Evolutionary conservation across 2,888 invertebrate genomes (phyloP), one percentile per base, ranked within the genome.

Genomic region (Argyra leucocephala): DNA sequence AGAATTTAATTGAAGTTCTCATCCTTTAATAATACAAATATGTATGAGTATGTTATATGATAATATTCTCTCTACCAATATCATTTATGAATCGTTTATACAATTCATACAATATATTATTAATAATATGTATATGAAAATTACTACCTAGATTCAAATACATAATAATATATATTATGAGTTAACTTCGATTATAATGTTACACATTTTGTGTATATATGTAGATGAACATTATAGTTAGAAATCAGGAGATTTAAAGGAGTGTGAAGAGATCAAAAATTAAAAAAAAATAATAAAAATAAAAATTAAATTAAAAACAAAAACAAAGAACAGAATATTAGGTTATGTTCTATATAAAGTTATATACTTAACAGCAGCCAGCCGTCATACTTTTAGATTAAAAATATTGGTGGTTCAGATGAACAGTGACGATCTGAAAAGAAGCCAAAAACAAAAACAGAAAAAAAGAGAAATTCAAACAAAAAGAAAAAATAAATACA

Each of bases 361-460:
- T 48, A 48, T 48, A 48, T 15, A 15, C 48, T 18, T 48, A 48
- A 48, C 48, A 48, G 48, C 48, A 15, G 48, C 18, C 18, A 48
- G 48, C 12, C 9, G 18, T 48, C 48, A 48, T 48, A 48, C 18
- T 18, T 48, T 48, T 48, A 48, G 15, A 48, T 48, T 48, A 48
- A 48, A 48, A 48, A 48, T 48, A 48, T 48, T 48, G 48, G 48
- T 48, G 48, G 48, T 48, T 48, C 48, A n/a, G 48, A 48, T 48
- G 48, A 48, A 48, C 48, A 48, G 48, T 48, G 48, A 48, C 48
- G 48, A 48, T 5, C 48, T 5, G 18, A 48, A 37, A 48, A 48
- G 7, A 31, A 31, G 7, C 31, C 12, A 48, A 48, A 48, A 48
- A 48, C 18, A 48, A 48, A 31, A 48, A 48, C n/a, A 48, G 15